Percentiles rank a stretch among this genome's conserved stretches.
phyloP scores from a whole-genome alignment of 2,113 vertebrate genomes.

The Bos taurus region ARS-UCD2.0 NC_037343.1:17671001-17671500 shows the following conservation, averaged over 20 bases:
- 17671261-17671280: background rate
- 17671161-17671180: rapidly evolving
- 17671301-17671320: background rate
- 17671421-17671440: background rate
- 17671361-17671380: background rate
- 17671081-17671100: background rate
- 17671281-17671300: background rate
- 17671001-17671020: background rate
- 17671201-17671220: background rate
- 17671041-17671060: background rate
- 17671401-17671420: background rate
- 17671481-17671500: background rate
- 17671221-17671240: background rate
- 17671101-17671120: background rate
- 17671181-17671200: rapidly evolving
- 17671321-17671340: background rate
- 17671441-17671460: background rate
- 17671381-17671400: background rate
- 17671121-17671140: background rate
- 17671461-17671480: background rate
- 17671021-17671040: background rate
- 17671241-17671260: background rate
- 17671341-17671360: background rate
- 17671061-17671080: background rate
- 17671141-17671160: background rate